Base-by-base conservation (phyloP, 1,140 invertebrate genomes). In the Drosophila simulans region DNA sequence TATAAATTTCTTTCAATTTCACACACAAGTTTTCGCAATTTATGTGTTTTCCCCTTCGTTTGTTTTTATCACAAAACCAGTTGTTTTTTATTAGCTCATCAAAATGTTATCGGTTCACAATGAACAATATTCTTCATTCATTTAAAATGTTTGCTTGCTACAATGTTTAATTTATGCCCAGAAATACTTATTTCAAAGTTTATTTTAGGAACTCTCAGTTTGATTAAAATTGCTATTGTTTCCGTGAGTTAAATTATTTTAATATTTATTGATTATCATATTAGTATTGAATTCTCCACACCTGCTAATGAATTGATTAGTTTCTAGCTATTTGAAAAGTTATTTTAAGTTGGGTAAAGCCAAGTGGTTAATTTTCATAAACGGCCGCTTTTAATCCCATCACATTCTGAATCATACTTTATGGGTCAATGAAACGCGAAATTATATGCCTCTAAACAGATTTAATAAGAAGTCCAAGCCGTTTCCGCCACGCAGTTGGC, bases 341-440 rank as follows among this genome's bases (percentile, higher is more conserved):
- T n/a, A 5, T 12, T 39, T 4, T 2, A 40, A 34, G 22, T 20
- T 20, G 57, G 42, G 48, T 37, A 48, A 40, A 46, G 15, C 43
- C 63, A 25, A 66, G 40, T 5, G 11, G 3, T 17, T 70, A 68
- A 53, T 68, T 65, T 65, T 45, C 20, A 65, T 65, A 52, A 65
- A 27, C 43, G 52, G 4, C 48, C 20, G 8, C 25, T 31, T 68
- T 35, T 40, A 48, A 69, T 69, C 51, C 42, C 64, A 71, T 15
- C 27, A 5, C 1, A 70, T 70, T 71, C 51, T 56, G 60, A 70
- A 49, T 69, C 27, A 37, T 34, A 15, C n/a, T 65, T 68, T 68
- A 68, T 68, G 12, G 64, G 64, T 68, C 64, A 68, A 52, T 35
- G 60, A 65, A 68, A 68, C 64, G 8, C 39, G n/a, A 66, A 52